Conservation (phyloP, 2,113 vertebrate genomes). For the Chamaetylas fuelleborni region DNA sequence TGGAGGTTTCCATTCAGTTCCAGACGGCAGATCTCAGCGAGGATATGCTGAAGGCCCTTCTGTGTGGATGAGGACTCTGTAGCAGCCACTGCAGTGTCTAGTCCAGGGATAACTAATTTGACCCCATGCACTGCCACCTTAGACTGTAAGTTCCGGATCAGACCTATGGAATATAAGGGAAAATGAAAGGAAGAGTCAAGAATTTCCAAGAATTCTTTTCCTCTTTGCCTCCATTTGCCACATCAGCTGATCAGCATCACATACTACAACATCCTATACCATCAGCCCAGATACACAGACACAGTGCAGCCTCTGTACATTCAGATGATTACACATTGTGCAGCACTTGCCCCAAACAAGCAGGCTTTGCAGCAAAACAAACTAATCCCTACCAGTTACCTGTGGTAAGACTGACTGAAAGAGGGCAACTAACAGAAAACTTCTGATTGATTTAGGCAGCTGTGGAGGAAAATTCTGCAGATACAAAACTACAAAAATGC, state of each 20-base stretch:
- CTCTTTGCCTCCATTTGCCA: background rate
- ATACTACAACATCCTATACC: background rate
- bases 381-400: background rate
- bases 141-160: conserved; percentile 77
- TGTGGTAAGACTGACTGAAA: background rate
- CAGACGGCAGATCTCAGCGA: conserved; percentile 79
- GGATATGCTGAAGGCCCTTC: conserved; percentile 79
- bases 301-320: background rate
- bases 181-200: background rate
- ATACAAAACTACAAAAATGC: background rate
- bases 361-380: background rate
- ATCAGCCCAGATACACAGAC: background rate
- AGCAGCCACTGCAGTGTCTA: conserved; percentile 41
- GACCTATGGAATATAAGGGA: conserved; percentile 32
- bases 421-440: background rate
- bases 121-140: conserved; percentile 84
- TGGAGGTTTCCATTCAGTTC: conserved; percentile 89
- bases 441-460: background rate
- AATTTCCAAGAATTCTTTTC: background rate
- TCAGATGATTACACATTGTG: background rate
- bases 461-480: background rate
- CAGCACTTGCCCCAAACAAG: background rate
- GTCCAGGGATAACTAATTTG: conserved; percentile 79
- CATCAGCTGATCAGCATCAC: background rate
- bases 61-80: background rate